A percentile compares a stretch with the other conserved stretches of the same genome.
phyloP scores from a whole-genome alignment of 1,140 invertebrate genomes.

The Ericerus pela region DNA sequence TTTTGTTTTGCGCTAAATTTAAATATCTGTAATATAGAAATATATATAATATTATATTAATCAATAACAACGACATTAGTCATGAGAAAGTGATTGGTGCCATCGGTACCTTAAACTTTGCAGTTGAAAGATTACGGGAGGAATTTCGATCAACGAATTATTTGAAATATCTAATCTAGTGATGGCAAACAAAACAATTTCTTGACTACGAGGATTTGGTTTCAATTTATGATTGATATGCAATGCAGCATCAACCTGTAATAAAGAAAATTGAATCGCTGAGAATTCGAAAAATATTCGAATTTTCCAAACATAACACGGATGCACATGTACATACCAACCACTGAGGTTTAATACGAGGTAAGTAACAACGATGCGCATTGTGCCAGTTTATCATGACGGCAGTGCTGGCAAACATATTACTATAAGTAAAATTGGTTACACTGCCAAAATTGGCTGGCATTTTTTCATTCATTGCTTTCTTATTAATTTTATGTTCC shows the following conservation, averaged over 20 bases:
- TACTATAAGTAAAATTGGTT: constrained; percentile 54
- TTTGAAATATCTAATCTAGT: constrained; percentile 87
- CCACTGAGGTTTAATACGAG: constrained; percentile 63
- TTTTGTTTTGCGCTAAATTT: constrained; percentile 75
- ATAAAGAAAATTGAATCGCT: constrained; percentile 6
- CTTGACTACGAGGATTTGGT: constrained; percentile 48
- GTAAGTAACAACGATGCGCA: constrained; percentile 47
- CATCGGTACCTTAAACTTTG: constrained; percentile 48
- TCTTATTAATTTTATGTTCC: constrained; percentile 76
- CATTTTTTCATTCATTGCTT: constrained; percentile 54
- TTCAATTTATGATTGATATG: constrained; percentile 71
- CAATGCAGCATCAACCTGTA: constrained; percentile 51
- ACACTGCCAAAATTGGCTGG: constrained; percentile 37
- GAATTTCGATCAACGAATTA: constrained; percentile 69
- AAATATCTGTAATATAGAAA: constrained; percentile 45
- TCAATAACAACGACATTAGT: constrained; percentile 17
- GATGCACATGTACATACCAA: constrained; percentile 34
- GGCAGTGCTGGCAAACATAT: constrained; percentile 67
- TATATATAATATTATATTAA: constrained; percentile 2
- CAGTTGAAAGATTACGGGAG: constrained; percentile 67
- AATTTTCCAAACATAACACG: too few species aligned
- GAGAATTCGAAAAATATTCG: too few species aligned
- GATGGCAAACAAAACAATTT: constrained; percentile 68
- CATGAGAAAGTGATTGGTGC: not conserved
- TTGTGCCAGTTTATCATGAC: constrained; percentile 93